A percentile compares a stretch with the other conserved stretches of the same genome.
These are phyloP conservation scores for Pollimyrus isidori DNA, from an alignment of 2,113 vertebrate genomes.

Conservation along the genomic window DNA sequence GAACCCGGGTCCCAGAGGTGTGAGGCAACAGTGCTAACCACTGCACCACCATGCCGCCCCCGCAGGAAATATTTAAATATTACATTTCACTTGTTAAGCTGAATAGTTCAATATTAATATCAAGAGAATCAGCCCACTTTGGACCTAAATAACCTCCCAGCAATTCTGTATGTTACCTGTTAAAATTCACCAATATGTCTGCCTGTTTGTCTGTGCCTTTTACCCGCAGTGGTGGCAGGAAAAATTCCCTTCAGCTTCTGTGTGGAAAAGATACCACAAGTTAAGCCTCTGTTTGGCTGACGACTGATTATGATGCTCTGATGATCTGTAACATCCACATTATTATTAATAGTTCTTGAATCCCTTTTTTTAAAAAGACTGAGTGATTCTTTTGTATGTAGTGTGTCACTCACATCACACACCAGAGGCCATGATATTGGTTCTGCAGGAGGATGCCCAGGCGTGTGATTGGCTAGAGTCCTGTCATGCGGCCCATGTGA, in stretches of 20 bases:
- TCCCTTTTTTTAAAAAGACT: background rate
- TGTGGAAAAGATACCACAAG: background rate
- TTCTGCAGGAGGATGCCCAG: background rate
- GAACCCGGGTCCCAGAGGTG: too few relatives aligned
- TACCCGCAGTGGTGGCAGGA: background rate
- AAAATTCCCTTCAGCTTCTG: background rate
- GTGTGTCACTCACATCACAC: background rate
- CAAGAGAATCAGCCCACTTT: background rate
- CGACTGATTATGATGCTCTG: background rate
- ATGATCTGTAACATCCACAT: background rate
- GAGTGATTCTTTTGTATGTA: background rate
- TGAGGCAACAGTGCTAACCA: too few relatives aligned
- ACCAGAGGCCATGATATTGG: background rate
- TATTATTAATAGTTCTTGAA: background rate
- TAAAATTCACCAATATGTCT: background rate
- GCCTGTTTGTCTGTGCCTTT: background rate
- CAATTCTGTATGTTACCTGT: background rate
- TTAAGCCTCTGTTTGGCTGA: background rate
- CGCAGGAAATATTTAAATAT: background rate
- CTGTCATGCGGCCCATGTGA: background rate
- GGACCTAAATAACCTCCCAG: background rate
- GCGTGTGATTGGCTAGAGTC: background rate
- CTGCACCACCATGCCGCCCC: too few relatives aligned
- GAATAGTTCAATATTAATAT: background rate
- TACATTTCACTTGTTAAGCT: background rate